These are phyloP conservation scores for Nyctibius bracteatus DNA, from an alignment of 2,113 vertebrate genomes.

Conservation along the genomic window DNA sequence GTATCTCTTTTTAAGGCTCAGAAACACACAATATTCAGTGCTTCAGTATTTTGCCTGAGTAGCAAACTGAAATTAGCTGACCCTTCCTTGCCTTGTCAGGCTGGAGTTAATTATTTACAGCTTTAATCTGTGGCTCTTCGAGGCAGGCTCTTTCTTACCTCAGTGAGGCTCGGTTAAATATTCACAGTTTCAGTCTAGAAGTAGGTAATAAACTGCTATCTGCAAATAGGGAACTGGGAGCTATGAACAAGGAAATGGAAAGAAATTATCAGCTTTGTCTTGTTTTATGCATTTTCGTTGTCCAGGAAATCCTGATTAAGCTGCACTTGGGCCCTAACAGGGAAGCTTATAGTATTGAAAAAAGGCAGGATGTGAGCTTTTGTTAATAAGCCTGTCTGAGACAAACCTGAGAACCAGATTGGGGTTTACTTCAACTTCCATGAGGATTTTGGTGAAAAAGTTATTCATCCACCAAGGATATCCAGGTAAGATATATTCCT, in stretches of 20 bases:
- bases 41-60: neutral
- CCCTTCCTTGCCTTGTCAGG: neutral
- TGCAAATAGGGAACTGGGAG: neutral
- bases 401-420: neutral
- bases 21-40: neutral
- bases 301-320: slow-evolving; percentile 10
- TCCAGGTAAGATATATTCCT: neutral
- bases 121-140: neutral
- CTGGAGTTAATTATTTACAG: neutral
- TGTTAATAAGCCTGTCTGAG: neutral
- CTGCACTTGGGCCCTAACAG: neutral
- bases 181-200: neutral
- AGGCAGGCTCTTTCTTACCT: neutral
- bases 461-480: neutral
- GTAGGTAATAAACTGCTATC: neutral
- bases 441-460: neutral
- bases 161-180: neutral
- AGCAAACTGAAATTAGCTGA: neutral
- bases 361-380: neutral
- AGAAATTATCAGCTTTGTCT: neutral
- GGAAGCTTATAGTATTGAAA: neutral
- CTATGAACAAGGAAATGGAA: neutral
- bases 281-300: neutral
- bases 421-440: neutral
- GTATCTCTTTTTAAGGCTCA: neutral